Conservation (phyloP, 2,888 invertebrate genomes). For the Drosophila formosana region DNA sequence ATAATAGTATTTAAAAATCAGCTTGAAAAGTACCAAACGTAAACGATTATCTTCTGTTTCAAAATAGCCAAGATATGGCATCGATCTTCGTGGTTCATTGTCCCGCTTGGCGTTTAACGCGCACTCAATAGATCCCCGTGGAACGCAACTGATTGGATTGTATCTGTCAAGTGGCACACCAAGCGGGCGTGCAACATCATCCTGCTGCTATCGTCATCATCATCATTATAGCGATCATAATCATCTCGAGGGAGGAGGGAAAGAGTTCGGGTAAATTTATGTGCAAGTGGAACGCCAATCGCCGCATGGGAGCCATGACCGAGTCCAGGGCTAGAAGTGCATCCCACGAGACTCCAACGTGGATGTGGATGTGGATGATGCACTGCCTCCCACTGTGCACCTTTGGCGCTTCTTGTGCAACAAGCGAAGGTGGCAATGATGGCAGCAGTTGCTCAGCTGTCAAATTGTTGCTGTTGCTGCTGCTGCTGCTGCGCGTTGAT, state of each 20-base stretch:
- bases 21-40: too few relatives aligned
- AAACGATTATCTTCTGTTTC: too few relatives aligned
- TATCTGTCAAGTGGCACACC: conserved; percentile 47
- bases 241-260: not conserved
- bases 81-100: not conserved
- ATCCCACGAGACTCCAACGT: too few relatives aligned
- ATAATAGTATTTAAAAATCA: too few relatives aligned
- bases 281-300: conserved; percentile 31
- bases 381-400: conserved; percentile 67
- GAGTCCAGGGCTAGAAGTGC: conserved; percentile 16
- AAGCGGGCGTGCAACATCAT: conserved; percentile 17
- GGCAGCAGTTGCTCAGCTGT: conserved; percentile 84
- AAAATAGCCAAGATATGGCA: not conserved
- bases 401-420: conserved; percentile 71
- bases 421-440: conserved; percentile 69
- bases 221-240: conserved; percentile 25
- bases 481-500: conserved; percentile 70
- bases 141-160: conserved; percentile 42
- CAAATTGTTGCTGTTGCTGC: conserved; percentile 55
- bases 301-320: conserved; percentile 41
- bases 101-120: not conserved
- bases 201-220: conserved; percentile 8
- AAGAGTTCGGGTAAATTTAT: conserved; percentile 42
- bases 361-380: conserved; percentile 9
- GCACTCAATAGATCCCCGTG: conserved; percentile 12